These are phyloP conservation scores for Tanypteryx hageni DNA, from an alignment of 2,888 invertebrate species.

Conservation along the genomic window DNA sequence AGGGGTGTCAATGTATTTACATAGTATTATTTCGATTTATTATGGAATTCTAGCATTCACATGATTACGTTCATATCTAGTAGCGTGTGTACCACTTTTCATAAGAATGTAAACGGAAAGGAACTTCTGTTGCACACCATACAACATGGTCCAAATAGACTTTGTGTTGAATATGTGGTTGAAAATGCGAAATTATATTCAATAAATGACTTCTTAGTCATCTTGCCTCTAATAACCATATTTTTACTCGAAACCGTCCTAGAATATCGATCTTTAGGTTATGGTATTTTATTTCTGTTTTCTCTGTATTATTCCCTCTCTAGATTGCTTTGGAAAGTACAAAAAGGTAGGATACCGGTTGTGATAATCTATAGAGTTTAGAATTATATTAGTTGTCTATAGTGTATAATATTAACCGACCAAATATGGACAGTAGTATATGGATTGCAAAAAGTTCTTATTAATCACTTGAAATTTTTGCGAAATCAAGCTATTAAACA, in stretches of 20 bases:
- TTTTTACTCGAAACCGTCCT: slow-evolving; percentile 44
- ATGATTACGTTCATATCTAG: neutral
- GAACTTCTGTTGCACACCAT: slow-evolving; percentile 20
- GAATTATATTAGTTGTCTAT: neutral
- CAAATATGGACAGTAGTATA: neutral
- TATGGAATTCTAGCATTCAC: too few species aligned
- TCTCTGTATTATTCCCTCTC: slow-evolving; percentile 33
- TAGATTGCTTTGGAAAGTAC: slow-evolving; percentile 38
- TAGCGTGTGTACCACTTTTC: neutral
- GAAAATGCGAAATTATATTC: slow-evolving; percentile 43
- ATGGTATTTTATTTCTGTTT: neutral
- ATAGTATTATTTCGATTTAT: too few species aligned
- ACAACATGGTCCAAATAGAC: slow-evolving; percentile 40
- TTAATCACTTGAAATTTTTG: neutral
- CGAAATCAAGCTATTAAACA: neutral
- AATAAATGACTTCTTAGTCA: neutral
- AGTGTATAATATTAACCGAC: neutral
- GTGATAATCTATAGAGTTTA: neutral
- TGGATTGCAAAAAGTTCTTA: neutral
- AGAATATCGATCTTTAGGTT: neutral
- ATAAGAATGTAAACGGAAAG: slow-evolving; percentile 29
- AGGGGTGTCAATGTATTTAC: too few species aligned
- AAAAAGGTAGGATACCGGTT: neutral
- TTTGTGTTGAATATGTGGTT: slow-evolving; percentile 44
- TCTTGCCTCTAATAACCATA: slow-evolving; percentile 8